phyloP scores from a whole-genome alignment of 2,797 vertebrate species.

The Iguana delicatissima region DNA sequence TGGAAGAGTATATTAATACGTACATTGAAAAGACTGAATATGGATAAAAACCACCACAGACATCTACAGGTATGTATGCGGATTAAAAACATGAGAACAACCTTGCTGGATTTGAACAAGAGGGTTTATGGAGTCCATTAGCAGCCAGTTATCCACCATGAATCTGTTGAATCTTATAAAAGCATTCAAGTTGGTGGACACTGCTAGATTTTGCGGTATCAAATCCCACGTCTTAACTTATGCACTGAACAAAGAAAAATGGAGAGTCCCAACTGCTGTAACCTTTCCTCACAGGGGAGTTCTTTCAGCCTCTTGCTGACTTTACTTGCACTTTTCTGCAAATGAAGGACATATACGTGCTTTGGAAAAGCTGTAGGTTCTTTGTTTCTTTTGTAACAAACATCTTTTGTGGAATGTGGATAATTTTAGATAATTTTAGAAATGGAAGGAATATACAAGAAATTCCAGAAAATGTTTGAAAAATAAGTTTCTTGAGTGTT shows the following conservation, averaged over 20 bases:
- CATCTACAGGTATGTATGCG: not conserved
- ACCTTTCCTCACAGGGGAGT: not conserved
- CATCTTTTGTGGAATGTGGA: not conserved
- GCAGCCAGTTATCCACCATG: not conserved
- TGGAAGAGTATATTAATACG: not conserved
- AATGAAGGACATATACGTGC: not conserved
- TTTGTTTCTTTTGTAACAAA: conserved; percentile 36
- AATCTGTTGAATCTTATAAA: not conserved
- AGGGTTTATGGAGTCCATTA: not conserved
- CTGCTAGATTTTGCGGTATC: not conserved
- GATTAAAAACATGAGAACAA: not conserved
- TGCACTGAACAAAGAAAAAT: not conserved
- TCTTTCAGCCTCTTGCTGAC: not conserved
- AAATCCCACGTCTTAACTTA: not conserved
- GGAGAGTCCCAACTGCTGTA: not conserved
- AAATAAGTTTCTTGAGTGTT: too few species aligned
- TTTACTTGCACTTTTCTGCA: not conserved
- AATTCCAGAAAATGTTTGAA: too few species aligned
- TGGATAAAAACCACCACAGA: not conserved
- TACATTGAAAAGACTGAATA: not conserved
- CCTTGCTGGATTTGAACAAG: not conserved
- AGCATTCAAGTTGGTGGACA: not conserved
- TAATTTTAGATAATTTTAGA: not conserved
- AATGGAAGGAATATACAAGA: too few species aligned
- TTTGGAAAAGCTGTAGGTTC: not conserved